A percentile compares a stretch with the other conserved stretches of the same genome.
Conservation (phyloP, 2,113 vertebrate genomes). For the Synodontis membranacea region DNA sequence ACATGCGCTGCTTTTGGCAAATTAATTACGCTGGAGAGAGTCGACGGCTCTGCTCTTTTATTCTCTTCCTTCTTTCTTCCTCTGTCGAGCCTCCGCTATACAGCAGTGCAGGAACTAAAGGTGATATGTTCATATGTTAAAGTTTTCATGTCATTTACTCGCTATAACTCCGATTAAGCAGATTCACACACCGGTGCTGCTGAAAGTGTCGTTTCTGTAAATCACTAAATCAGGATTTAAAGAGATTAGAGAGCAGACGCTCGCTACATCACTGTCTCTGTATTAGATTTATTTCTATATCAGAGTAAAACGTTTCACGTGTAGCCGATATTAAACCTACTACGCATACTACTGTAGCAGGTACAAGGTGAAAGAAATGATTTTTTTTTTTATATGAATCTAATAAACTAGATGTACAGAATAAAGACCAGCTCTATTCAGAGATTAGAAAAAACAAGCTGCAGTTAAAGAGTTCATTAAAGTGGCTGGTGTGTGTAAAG, state of each 20-base stretch:
- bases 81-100: not conserved
- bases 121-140: not conserved
- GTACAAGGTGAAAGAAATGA: not conserved
- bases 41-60: not conserved
- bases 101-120: not conserved
- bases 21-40: slow-evolving; percentile 52
- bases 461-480: not conserved
- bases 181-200: not conserved
- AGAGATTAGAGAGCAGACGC: not conserved
- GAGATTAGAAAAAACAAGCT: not conserved
- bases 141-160: slow-evolving; percentile 23
- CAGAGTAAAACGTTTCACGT: not conserved
- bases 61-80: not conserved
- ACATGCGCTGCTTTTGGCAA: slow-evolving; percentile 48
- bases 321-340: not conserved
- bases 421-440: not conserved
- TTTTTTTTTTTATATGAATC: too few species aligned
- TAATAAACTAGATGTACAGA: too few species aligned
- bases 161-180: not conserved
- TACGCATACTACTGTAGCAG: too few species aligned
- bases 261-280: not conserved
- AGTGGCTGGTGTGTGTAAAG: not conserved
- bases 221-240: not conserved
- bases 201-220: not conserved
- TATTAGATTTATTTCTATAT: not conserved